A percentile compares a stretch with the other conserved stretches of the same genome.
These are phyloP conservation scores for Dromococcyx pavoninus DNA, from an alignment of 2,797 vertebrate species.

Conservation along the genomic window DNA sequence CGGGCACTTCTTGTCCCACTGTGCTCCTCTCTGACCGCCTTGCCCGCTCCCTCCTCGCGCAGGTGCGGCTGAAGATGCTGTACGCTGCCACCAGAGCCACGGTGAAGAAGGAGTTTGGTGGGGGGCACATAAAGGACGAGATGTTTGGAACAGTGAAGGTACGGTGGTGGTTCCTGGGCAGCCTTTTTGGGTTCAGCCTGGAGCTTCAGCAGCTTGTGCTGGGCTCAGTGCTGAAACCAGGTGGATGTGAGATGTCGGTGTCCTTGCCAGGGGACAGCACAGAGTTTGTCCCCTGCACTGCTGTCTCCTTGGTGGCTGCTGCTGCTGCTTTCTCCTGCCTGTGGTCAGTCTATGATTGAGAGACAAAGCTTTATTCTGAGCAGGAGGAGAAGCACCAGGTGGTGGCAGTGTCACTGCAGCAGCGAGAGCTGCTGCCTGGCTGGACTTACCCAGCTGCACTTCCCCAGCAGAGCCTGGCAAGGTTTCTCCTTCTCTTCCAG, in stretches of 20 bases:
- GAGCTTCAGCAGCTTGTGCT: background rate
- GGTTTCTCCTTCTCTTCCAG: background rate
- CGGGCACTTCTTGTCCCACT: too few species aligned
- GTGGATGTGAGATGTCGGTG: background rate
- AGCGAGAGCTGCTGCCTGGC: rapidly evolving
- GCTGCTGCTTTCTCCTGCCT: background rate
- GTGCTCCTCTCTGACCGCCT: background rate
- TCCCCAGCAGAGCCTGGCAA: background rate
- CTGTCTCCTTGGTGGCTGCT: background rate
- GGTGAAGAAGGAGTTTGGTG: conserved; percentile 97
- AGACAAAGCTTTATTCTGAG: background rate
- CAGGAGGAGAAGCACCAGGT: background rate
- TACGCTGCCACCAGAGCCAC: conserved; percentile 97
- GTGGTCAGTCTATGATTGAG: background rate
- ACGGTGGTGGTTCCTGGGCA: background rate
- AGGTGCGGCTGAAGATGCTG: conserved; percentile 99
- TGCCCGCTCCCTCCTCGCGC: background rate
- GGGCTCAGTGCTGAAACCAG: rapidly evolving
- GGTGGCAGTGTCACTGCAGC: conserved; percentile 28
- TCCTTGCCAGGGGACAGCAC: background rate
- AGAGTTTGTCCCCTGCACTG: rapidly evolving
- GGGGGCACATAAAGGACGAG: conserved; percentile 95
- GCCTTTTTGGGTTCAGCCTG: background rate
- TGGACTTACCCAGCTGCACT: rapidly evolving
- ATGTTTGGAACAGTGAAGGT: conserved; percentile 96